Base-by-base conservation (phyloP, 2,797 vertebrate species). In the Limnodromus scolopaceus region DNA sequence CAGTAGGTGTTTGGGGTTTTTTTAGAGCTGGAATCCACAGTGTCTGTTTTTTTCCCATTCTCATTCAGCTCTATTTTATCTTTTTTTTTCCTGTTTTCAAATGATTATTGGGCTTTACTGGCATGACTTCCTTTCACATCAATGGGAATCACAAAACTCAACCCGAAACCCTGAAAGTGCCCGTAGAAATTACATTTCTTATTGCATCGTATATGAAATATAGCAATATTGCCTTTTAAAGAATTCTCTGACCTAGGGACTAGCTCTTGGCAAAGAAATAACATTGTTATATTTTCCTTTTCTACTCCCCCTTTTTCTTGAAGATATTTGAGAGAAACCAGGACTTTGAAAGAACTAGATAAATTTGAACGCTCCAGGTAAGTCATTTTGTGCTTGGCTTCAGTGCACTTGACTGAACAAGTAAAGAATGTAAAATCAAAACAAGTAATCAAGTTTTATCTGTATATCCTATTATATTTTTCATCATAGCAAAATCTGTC, bases 381-480 rank as follows among this genome's bases (percentile, higher is more conserved):
- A 86, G 38, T 76, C 2, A 48, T 66, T 94, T 92, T 76, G 20
- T 78, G 48, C 48, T 79, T 76, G 36, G 38, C 43, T 94, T 87
- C 76, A 69, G 34, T 78, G 57, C 7, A 12, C 72, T 95, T 92
- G 63, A 63, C n/a, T 53, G 48, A 86, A 72, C 51, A 88, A 68
- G 20, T 72, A 86, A 90, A 78, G 34, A 82, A 92, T 53, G 36
- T 70, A 79, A 96, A 96, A 93, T 72, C 24, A 86, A 78, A 92
- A 41, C 16, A 95, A 82, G 43, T 63, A 90, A 82, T 79, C 14
- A 15, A 39, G 32, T 89, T 46, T 89, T 87, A 84, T 70, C 51
- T 77, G 22, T 64, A 55, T 86, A 84, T 88, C n/a, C n/a, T 71
- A 48, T 87, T 85, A 70, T 15, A 74, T 89, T 96, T 96, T 94